Evolutionary conservation across 2,888 invertebrate genomes (phyloP).

Genomic region (Hydropsyche betteni): DNA sequence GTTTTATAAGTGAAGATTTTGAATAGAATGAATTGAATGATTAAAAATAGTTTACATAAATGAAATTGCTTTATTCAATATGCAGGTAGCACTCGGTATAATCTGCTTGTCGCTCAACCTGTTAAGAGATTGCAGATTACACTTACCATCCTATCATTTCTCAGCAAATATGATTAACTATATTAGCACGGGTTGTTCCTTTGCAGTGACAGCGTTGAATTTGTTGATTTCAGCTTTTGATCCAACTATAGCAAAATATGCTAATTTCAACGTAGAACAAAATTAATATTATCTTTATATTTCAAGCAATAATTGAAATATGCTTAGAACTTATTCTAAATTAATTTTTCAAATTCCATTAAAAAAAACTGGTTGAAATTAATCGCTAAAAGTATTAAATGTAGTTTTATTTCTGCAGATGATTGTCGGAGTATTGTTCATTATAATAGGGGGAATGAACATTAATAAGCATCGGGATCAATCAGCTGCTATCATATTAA

Average conservation of each 20-base stretch:
- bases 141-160: conserved; percentile 72
- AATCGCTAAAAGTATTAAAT: conserved; percentile 39
- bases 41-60: conserved; percentile 27
- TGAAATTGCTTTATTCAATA: conserved; percentile 30
- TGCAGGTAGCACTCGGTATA: conserved; percentile 78
- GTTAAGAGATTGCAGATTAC: conserved; percentile 79
- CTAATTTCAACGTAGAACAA: conserved; percentile 47
- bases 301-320: neutral
- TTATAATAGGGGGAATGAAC: conserved; percentile 83
- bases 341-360: no score
- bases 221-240: conserved; percentile 82
- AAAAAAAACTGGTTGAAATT: no score
- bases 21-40: conserved; percentile 2
- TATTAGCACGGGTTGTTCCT: conserved; percentile 74
- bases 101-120: conserved; percentile 78
- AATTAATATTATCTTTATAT: neutral
- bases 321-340: neutral
- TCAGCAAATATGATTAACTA: conserved; percentile 79
- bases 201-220: conserved; percentile 78
- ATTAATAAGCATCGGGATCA: conserved; percentile 80
- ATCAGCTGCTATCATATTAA: conserved; percentile 78
- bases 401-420: conserved; percentile 70
- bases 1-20: neutral
- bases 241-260: conserved; percentile 70
- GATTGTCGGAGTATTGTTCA: conserved; percentile 82